These are phyloP conservation scores for Eulemur rufifrons DNA, from an alignment of 2,113 vertebrate genomes.

Conservation along the genomic window DNA sequence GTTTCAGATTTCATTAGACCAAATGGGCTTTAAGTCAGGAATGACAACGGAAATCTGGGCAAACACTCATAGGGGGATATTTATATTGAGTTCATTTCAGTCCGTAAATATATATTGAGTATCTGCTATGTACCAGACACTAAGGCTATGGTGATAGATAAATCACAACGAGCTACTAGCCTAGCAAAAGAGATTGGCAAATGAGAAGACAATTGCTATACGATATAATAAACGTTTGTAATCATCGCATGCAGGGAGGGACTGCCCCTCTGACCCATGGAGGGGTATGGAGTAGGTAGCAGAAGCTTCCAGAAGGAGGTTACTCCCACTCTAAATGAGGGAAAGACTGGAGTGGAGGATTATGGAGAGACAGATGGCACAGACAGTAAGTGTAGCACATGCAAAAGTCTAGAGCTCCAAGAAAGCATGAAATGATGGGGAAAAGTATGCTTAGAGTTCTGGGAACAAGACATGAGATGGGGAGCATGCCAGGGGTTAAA, in stretches of 20 bases:
- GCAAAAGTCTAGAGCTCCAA: neutral
- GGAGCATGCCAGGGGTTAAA: neutral
- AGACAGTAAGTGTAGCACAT: neutral
- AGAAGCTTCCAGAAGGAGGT: neutral
- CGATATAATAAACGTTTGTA: neutral
- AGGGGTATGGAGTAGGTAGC: neutral
- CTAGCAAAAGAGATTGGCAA: neutral
- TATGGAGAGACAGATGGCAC: neutral
- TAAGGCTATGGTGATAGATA: neutral
- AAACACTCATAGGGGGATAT: neutral
- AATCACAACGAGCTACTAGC: neutral
- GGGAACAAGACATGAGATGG: neutral
- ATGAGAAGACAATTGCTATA: too few relatives aligned
- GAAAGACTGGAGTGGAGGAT: neutral
- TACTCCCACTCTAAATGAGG: neutral
- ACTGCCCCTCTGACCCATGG: neutral
- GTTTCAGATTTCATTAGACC: neutral
- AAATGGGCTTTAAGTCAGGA: neutral
- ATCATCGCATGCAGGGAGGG: neutral
- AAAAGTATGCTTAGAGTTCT: neutral
- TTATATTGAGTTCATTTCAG: constrained; percentile 7
- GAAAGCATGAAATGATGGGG: neutral
- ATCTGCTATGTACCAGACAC: neutral
- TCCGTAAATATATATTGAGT: neutral
- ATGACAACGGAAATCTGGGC: neutral